phyloP scores from a whole-genome alignment of 1,140 invertebrate genomes.

The Patella vulgata region DNA sequence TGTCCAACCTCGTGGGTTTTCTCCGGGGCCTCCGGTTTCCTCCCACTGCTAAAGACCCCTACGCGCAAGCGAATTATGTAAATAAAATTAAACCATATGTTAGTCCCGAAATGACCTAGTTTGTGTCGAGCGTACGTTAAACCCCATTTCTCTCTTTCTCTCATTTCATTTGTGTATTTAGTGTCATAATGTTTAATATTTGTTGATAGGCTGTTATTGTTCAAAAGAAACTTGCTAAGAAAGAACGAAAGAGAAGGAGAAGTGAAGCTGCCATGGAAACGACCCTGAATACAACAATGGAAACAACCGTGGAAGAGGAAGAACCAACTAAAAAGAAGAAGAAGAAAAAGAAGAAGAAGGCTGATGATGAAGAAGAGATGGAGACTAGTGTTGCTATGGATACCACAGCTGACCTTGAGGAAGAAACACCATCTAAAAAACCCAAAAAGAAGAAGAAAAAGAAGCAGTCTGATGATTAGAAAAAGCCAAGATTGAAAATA shows the following conservation, averaged over 20 bases:
- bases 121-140: no score
- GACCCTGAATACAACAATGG: constrained; percentile 33
- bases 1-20: no score
- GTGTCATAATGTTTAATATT: neutral
- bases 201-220: constrained; percentile 49
- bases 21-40: no score
- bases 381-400: constrained; percentile 41
- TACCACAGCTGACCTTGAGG: constrained; percentile 43
- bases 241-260: constrained; percentile 54
- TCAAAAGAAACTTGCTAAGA: constrained; percentile 57
- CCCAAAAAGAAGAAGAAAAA: constrained; percentile 51
- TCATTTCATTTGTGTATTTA: neutral
- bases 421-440: constrained; percentile 33
- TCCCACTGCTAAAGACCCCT: no score
- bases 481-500: constrained; percentile 2
- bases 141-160: no score
- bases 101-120: no score
- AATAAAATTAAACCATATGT: no score
- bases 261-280: constrained; percentile 26
- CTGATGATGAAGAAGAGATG: constrained; percentile 17
- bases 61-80: no score
- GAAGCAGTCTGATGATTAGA: constrained; percentile 38
- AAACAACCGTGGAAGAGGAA: constrained; percentile 35
- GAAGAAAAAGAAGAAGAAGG: constrained; percentile 61
- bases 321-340: constrained; percentile 34